Percentiles rank a stretch among this genome's conserved stretches.
phyloP scores from a whole-genome alignment of 2,113 vertebrate species.

The Aptenodytes patagonicus region DNA sequence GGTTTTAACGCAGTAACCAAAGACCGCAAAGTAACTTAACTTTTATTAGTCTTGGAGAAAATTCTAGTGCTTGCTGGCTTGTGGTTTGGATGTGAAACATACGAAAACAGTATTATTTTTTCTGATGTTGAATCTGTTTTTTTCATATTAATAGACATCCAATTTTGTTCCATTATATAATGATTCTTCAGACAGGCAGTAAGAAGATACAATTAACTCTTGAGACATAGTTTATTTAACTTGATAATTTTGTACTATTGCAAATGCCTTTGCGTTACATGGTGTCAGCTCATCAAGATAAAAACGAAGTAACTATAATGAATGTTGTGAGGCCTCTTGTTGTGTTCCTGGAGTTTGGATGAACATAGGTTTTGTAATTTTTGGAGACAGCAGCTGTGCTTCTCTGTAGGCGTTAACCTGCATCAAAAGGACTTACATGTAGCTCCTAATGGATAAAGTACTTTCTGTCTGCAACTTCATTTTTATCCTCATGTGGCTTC shows the following conservation, averaged over 20 bases:
- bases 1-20: constrained; percentile 68
- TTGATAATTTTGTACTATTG: background rate
- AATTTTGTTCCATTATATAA: constrained; percentile 50
- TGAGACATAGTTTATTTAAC: constrained; percentile 6
- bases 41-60: constrained; percentile 77
- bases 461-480: background rate
- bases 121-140: background rate
- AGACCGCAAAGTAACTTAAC: constrained; percentile 66
- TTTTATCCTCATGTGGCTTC: background rate
- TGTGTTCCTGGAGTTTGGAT: background rate
- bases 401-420: background rate
- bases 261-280: background rate
- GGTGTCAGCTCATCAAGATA: background rate
- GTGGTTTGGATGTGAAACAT: constrained; percentile 63
- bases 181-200: background rate
- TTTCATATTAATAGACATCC: background rate
- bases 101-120: constrained; percentile 51
- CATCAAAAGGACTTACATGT: background rate
- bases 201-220: background rate
- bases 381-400: background rate
- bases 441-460: background rate
- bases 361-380: background rate
- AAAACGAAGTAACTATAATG: background rate
- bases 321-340: background rate
- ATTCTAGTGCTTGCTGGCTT: constrained; percentile 60